These are phyloP conservation scores for Neolamprologus sp. DNA, from an alignment of 2,113 vertebrate species.

Conservation along the genomic window DNA sequence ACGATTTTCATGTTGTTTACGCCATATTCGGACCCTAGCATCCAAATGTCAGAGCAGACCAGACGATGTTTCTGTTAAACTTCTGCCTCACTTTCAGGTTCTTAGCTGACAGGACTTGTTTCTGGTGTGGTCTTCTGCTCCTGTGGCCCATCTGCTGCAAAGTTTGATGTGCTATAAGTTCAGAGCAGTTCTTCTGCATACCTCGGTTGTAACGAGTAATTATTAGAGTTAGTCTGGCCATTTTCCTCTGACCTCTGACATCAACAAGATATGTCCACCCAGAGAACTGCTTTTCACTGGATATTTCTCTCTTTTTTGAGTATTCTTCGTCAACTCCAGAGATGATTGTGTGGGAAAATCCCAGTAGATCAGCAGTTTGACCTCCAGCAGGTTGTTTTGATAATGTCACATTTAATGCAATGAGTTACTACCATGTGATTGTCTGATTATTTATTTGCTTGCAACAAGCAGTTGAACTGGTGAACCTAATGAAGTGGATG, in stretches of 20 bases:
- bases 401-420: not conserved
- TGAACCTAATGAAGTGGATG: not conserved
- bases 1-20: not conserved
- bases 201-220: not conserved
- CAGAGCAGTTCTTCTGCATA: not conserved
- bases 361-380: not conserved
- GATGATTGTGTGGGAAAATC: not conserved
- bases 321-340: not conserved
- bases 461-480: not conserved
- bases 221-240: not conserved
- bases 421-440: not conserved
- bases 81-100: not conserved
- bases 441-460: not conserved
- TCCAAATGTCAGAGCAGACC: not conserved
- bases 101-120: too few species aligned
- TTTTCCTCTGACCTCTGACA: not conserved
- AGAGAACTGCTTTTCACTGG: not conserved
- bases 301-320: not conserved
- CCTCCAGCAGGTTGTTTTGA: not conserved
- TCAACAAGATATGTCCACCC: not conserved
- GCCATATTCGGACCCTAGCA: rapidly evolving
- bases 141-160: not conserved
- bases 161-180: not conserved
- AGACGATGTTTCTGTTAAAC: not conserved
- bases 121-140: not conserved